Evolutionary conservation across 2,797 vertebrate genomes (phyloP), one percentile per base, ranked within the genome.

Genomic region (Sebastes vulpes): DNA sequence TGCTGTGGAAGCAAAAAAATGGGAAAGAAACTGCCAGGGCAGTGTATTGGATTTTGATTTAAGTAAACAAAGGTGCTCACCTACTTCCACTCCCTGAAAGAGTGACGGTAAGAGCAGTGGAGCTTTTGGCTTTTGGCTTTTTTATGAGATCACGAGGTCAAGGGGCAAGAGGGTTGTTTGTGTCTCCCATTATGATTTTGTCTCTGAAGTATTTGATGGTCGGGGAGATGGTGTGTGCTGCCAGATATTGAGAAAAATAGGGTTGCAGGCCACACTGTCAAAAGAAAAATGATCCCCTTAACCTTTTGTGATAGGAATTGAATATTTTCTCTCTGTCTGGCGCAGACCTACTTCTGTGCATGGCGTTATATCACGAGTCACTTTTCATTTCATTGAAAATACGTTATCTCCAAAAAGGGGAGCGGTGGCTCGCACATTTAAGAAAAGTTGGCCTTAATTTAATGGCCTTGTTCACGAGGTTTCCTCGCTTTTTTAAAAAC

Each of bases 1-100:
- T 91, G 89, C 83, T 77, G 58, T 53, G 72, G 80, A 93, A 88
- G 80, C 78, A 81, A 58, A 71, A 83, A 78, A 64, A 65, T 6
- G 56, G 77, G 82, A 79, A 60, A 75, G 69, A 84, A 91, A 83
- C 79, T 85, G 83, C 72, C 85, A 82, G 71, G 38, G 53, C 63
- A 85, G 67, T 85, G 82, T 89, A 92, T 93, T 94, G 89, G 88
- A 91, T 93, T 93, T 95, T 93, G 89, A 95, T 96, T 95, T 93
- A 92, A 90, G 89, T 86, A 93, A 95, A 92, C 88, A 93, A 90
- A 91, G 88, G 83, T 84, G 61, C 61, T 87, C 78, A 85, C 84
- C 87, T 74, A 71, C 77, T 69, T 78, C 81, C 68, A 72, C 59
- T 68, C 38, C 6, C 12, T 5, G 29, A 77, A 50, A 21, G 72